Base-by-base conservation (phyloP, 2,888 invertebrate genomes). In the Asteroscopus sphinx region DNA sequence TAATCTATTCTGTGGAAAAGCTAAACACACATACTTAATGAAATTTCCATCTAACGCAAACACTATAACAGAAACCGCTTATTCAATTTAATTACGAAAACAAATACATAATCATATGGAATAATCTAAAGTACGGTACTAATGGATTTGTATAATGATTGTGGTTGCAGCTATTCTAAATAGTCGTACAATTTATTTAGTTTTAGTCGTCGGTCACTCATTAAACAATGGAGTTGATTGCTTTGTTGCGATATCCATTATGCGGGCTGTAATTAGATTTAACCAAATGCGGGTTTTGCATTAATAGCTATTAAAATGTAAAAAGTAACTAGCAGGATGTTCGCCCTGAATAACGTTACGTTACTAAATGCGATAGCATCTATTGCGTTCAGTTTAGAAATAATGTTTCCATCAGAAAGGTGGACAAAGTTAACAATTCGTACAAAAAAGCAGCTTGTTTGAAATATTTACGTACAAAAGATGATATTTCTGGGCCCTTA, bases 251-350 rank as follows among this genome's bases (percentile, higher is more conserved):
- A 90, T 91, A 90, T 84, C 86, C 87, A 92, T 90, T 90, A 92
- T 93, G 87, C 91, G 91, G 92, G 92, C 80, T 62, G 86, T 91
- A 93, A 93, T 92, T 93, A 93, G 86, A 91, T 89, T 91, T 89
- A 90, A 89, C 89, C 89, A 86, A 92, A 93, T 93, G 91, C 91
- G 92, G 92, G 92, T 81, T 88, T 86, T 84, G 83, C 87, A 86
- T 89, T 89, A 88, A 88, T 86, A 82, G 83, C 68, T 64, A 81
- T 75, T 77, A 75, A 75, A 82, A 77, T 83, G 81, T 74, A 66
- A 70, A 87, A 86, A 88, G 86, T 80, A 81, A 83, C 82, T 76
- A 79, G 80, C 83, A 78, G 82, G 81, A 84, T 83, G 79, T 79
- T 72, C 78, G 83, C 71, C 82, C 85, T 80, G 77, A 85, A 87